Conservation (phyloP, 2,888 invertebrate species). For the Tipula helvola region DNA sequence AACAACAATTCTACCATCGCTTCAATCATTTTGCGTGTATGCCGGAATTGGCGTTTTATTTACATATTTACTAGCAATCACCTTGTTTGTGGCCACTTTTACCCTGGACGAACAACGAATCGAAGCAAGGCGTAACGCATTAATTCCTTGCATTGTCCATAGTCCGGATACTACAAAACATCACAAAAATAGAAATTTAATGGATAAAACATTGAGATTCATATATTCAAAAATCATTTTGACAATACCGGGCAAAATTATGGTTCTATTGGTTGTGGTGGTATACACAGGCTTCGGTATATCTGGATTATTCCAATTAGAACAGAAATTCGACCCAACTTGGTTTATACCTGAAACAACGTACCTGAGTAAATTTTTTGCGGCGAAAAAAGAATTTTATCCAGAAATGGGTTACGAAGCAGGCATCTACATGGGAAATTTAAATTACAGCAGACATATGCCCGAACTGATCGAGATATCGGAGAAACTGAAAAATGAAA, state of each 20-base stretch:
- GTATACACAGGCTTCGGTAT: constrained; percentile 47
- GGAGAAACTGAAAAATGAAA: constrained; percentile 39
- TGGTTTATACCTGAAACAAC: constrained; percentile 67
- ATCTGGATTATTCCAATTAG: constrained; percentile 47
- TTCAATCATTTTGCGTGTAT: constrained; percentile 72
- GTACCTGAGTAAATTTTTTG: constrained; percentile 49
- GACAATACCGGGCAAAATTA: constrained; percentile 50
- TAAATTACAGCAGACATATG: constrained; percentile 52
- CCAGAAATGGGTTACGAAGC: constrained; percentile 51
- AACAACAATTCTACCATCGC: constrained; percentile 64
- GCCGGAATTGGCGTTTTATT: constrained; percentile 64
- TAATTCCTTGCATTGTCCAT: constrained; percentile 54
- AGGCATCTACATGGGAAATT: constrained; percentile 50
- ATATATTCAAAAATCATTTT: constrained; percentile 53
- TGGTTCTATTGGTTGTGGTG: constrained; percentile 47
- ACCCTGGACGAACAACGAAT: constrained; percentile 56
- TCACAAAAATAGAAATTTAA: constrained; percentile 41
- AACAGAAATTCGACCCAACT: constrained; percentile 65
- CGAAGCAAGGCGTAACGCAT: constrained; percentile 48
- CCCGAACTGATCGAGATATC: constrained; percentile 42
- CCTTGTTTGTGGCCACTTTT: constrained; percentile 70
- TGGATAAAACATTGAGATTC: constrained; percentile 44
- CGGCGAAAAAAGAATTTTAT: constrained; percentile 44
- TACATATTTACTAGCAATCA: constrained; percentile 61
- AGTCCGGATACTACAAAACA: constrained; percentile 39